These are phyloP conservation scores for Dioctria linearis DNA, from an alignment of 2,888 invertebrate species.

Conservation along the genomic window DNA sequence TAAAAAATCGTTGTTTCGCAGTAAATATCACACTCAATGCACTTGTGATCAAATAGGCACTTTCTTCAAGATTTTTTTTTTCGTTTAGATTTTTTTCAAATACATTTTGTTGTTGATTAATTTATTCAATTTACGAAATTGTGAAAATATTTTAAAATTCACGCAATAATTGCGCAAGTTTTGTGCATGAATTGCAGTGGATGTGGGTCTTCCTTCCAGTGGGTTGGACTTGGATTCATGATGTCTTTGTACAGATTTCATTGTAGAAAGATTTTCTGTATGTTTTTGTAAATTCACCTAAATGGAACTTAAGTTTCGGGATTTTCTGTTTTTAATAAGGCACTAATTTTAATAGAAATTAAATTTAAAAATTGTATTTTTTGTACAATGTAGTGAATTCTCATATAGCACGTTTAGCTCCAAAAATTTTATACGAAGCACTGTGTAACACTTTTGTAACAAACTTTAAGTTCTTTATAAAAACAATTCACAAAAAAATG, in stretches of 20 bases:
- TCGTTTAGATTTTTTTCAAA: not conserved
- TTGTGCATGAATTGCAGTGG: constrained; percentile 30
- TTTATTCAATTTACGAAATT: constrained; percentile 15
- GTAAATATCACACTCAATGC: constrained; percentile 28
- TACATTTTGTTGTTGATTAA: constrained; percentile 15
- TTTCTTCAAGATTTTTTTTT: constrained; percentile 24
- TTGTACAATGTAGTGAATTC: constrained; percentile 18
- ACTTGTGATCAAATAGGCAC: constrained; percentile 42
- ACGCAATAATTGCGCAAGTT: constrained; percentile 34
- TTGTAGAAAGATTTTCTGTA: constrained; percentile 18
- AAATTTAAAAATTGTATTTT: constrained; percentile 3
- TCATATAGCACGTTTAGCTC: constrained; percentile 1
- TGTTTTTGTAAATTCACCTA: not conserved
- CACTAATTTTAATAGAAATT: not conserved
- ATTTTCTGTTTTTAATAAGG: not conserved
- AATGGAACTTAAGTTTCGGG: not conserved
- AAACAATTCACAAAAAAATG: constrained; percentile 24
- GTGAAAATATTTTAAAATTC: constrained; percentile 40
- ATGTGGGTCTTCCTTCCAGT: constrained; percentile 15
- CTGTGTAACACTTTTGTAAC: no score
- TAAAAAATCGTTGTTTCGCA: constrained; percentile 36
- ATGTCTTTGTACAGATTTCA: constrained; percentile 37
- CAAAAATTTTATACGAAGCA: constrained; percentile 31
- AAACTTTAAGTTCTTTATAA: no score
- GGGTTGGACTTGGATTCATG: constrained; percentile 5